phyloP scores from a whole-genome alignment of 2,113 vertebrate species.

The Puffinus mauretanicus region DNA sequence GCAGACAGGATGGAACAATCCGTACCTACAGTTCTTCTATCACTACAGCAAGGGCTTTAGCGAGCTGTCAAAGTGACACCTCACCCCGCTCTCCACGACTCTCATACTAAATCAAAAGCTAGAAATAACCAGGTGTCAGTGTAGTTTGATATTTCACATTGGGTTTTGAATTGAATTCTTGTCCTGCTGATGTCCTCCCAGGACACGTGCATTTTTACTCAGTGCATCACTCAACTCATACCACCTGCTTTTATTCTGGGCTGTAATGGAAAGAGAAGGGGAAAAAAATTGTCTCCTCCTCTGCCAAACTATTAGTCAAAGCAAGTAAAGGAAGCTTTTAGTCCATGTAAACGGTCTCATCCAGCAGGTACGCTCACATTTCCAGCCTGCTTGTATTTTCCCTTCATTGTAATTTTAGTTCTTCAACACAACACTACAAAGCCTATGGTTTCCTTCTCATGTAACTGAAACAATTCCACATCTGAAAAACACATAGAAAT shows the following conservation, averaged over 20 bases:
- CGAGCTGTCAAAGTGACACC: background rate
- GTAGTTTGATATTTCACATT: background rate
- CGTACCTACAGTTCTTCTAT: rapidly evolving
- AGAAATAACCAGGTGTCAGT: background rate
- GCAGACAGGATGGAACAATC: background rate
- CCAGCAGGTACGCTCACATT: background rate
- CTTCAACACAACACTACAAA: background rate
- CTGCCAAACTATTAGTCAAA: background rate
- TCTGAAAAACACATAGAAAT: background rate
- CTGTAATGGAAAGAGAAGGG: background rate
- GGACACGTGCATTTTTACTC: background rate
- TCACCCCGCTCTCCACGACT: background rate
- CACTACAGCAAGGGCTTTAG: background rate
- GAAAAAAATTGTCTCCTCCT: background rate
- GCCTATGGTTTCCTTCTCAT: background rate
- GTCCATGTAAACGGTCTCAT: background rate
- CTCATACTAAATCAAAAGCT: background rate
- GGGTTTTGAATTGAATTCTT: background rate
- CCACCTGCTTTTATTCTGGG: background rate
- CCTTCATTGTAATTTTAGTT: background rate
- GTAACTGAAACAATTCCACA: background rate
- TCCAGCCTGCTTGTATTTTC: background rate
- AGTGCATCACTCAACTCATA: background rate
- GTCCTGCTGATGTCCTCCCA: background rate
- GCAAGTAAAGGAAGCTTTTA: background rate